Evolutionary conservation across 2,797 vertebrate species (phyloP).

Genomic region (Chromis chromis): DNA sequence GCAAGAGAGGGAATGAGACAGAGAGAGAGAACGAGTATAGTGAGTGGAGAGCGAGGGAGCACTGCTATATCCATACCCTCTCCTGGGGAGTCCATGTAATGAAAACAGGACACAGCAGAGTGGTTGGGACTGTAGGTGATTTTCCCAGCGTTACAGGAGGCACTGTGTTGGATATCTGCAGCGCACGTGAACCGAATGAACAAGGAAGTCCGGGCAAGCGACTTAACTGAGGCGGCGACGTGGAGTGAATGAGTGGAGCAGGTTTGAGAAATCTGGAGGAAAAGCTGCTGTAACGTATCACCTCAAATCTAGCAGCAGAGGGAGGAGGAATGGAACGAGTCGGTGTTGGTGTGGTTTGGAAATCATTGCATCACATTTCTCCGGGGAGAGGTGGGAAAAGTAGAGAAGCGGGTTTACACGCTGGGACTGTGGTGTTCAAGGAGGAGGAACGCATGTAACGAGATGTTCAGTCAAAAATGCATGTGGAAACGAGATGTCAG

Average conservation of each 20-base stretch:
- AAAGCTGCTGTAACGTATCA: constrained; percentile 58
- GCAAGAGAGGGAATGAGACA: constrained; percentile 27
- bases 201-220: constrained; percentile 26
- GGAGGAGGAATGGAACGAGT: not conserved
- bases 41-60: constrained; percentile 26
- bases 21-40: constrained; percentile 9
- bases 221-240: constrained; percentile 38
- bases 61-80: constrained; percentile 54
- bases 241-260: constrained; percentile 52
- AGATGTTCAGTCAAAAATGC: constrained; percentile 19
- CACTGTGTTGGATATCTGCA: constrained; percentile 48
- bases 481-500: constrained; percentile 3
- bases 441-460: constrained; percentile 10
- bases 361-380: constrained; percentile 60
- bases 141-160: constrained; percentile 53
- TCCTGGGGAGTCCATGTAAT: constrained; percentile 66
- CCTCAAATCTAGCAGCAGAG: constrained; percentile 46
- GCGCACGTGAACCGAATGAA: constrained; percentile 55
- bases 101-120: constrained; percentile 73
- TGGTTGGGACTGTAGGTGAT: constrained; percentile 49
- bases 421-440: constrained; percentile 16
- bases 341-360: constrained; percentile 36
- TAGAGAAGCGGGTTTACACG: constrained; percentile 34
- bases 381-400: constrained; percentile 19
- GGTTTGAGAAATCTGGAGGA: constrained; percentile 26